Evolutionary conservation across 2,113 vertebrate genomes (phyloP).

Genomic region (Hepsetus odoe): DNA sequence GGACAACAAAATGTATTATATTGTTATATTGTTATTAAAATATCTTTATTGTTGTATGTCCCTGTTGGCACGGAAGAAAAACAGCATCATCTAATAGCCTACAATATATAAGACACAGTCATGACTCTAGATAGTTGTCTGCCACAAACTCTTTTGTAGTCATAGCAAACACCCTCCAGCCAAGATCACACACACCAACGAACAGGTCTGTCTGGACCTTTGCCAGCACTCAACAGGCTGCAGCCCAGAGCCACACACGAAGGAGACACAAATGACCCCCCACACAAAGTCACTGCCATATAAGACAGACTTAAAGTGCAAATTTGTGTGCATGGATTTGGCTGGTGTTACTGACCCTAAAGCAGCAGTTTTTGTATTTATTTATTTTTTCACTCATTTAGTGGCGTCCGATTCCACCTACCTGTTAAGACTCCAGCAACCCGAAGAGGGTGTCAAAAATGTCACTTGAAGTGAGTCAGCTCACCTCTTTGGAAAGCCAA

Average conservation of each 20-base stretch:
- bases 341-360: neutral
- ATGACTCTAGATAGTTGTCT: conserved; percentile 28
- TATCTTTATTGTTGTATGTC: no score
- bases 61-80: no score
- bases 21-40: no score
- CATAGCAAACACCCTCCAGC: conserved; percentile 44
- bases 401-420: no score
- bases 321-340: neutral
- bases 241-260: neutral
- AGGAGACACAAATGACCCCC: neutral
- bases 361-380: no score
- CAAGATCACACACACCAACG: conserved; percentile 19
- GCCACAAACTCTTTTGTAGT: conserved; percentile 29
- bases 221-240: conserved; percentile 11
- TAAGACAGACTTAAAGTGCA: neutral
- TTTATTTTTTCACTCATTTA: no score
- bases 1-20: neutral
- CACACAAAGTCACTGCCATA: neutral
- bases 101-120: conserved; percentile 7
- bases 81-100: conserved; percentile 11
- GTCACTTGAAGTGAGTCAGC: no score
- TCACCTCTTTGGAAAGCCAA: no score
- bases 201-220: conserved; percentile 25
- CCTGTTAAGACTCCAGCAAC: no score
- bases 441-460: no score